Conservation (phyloP, 2,888 invertebrate species). For the Campaea margaritaria region DNA sequence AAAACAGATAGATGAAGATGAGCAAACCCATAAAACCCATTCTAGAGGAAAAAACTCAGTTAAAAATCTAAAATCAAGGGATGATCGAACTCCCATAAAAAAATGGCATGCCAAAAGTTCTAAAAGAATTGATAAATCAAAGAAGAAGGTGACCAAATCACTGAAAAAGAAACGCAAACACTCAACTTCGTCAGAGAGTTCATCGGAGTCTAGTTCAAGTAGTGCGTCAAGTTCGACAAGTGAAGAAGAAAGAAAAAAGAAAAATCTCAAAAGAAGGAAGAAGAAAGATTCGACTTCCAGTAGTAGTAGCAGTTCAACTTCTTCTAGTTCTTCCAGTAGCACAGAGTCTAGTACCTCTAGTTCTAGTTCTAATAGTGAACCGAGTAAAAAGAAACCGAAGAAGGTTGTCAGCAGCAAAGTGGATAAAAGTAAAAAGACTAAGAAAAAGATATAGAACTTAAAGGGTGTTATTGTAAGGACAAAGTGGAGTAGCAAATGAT, state of each 20-base stretch:
- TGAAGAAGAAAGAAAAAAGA: constrained; percentile 65
- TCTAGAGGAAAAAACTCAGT: constrained; percentile 7
- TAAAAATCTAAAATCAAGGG: constrained; percentile 21
- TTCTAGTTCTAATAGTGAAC: constrained; percentile 70
- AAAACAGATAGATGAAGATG: constrained; percentile 19
- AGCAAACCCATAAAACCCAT: constrained; percentile 3
- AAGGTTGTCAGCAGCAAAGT: constrained; percentile 49
- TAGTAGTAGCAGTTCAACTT: constrained; percentile 58
- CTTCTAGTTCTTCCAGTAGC: constrained; percentile 63
- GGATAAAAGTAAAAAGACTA: constrained; percentile 47
- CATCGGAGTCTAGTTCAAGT: constrained; percentile 68
- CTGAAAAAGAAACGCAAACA: constrained; percentile 62
- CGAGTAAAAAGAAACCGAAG: constrained; percentile 58
- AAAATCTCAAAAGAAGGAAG: constrained; percentile 54
- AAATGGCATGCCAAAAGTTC: constrained; percentile 12
- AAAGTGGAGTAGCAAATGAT: background rate
- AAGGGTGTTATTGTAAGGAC: background rate
- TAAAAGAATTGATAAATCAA: constrained; percentile 27
- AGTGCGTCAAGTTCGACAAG: constrained; percentile 72
- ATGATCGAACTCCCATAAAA: constrained; percentile 1
- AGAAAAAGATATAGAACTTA: constrained; percentile 53
- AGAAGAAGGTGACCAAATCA: constrained; percentile 33
- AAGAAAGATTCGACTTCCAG: constrained; percentile 69
- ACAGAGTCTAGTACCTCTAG: constrained; percentile 64
- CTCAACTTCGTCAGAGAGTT: constrained; percentile 71